Evolutionary conservation across 2,888 invertebrate species (phyloP).

Genomic region (Drosophila monieri): DNA sequence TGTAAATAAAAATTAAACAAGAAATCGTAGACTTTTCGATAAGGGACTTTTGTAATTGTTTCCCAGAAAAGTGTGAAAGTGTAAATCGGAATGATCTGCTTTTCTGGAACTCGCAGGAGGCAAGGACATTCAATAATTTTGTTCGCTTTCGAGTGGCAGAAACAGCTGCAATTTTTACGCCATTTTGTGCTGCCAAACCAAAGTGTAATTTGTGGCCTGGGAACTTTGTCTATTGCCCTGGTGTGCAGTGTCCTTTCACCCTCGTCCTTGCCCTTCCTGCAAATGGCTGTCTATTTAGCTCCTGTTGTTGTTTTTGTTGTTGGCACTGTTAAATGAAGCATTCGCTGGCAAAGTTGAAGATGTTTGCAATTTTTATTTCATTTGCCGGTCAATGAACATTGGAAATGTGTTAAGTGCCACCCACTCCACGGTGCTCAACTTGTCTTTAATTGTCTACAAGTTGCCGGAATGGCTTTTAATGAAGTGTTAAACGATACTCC

Average conservation of each 20-base stretch:
- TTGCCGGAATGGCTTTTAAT: constrained; percentile 70
- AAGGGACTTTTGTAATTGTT: not conserved
- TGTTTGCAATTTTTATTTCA: constrained; percentile 77
- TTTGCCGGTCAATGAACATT: constrained; percentile 78
- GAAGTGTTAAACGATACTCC: constrained; percentile 64
- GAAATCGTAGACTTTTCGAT: no score
- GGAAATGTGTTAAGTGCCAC: constrained; percentile 75
- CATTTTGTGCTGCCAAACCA: constrained; percentile 68
- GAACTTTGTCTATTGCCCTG: constrained; percentile 74
- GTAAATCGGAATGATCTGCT: not conserved
- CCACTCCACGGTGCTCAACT: constrained; percentile 30
- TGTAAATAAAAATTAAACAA: no score
- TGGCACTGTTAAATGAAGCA: constrained; percentile 76
- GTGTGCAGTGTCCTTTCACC: constrained; percentile 26
- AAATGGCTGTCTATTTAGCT: constrained; percentile 6
- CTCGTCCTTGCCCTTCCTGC: not conserved
- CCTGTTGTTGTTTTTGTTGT: constrained; percentile 16
- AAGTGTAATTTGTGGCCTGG: constrained; percentile 74
- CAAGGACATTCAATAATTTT: constrained; percentile 68
- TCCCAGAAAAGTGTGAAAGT: not conserved
- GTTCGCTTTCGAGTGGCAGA: constrained; percentile 51
- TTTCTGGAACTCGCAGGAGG: constrained; percentile 3
- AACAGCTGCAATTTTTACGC: constrained; percentile 77
- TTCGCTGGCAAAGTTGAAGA: constrained; percentile 63
- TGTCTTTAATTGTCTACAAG: constrained; percentile 77